Base-by-base conservation (phyloP, 2,113 vertebrate genomes). In the Barbus barbus region DNA sequence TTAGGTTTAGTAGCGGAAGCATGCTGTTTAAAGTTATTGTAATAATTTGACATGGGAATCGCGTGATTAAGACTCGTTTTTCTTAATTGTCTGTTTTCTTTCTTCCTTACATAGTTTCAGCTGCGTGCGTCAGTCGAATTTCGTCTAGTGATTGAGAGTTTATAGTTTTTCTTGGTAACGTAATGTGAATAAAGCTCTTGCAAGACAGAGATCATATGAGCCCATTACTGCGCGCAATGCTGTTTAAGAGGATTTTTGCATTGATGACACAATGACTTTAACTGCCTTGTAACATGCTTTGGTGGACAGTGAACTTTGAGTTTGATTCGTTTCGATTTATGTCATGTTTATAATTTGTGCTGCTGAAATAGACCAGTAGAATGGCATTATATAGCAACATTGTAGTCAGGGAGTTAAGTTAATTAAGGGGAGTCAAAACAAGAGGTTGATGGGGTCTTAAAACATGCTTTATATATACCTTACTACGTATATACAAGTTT, bases 241-340 rank as follows among this genome's bases (percentile, higher is more conserved):
- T 78, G 16, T 60, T 33, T 78, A 61, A 14, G 33, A 60, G 76
- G 76, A 78, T 78, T 78, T n/a, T 60, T 61, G n/a, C 33, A 61
- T 18, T 9, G 44, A 74, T 78, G 53, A 8, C 51, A 60, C 53
- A 60, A 9, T 78, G 76, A 78, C 76, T 78, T 26, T 78, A 61
- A 61, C 76, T 77, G 11, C 48, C 18, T 36, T 61, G 76, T 24
- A 78, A 22, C 31, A 26, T 61, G 76, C 33, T 26, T 69, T 69
- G 9, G 65, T 5, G 65, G 18, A 1, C 7, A 22, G 7, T 71
- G 38, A 33, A 9, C 9, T 53, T 33, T 76, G 48, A 18, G 5
- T 33, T 76, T n/a, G 18, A 44, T 56, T 51, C 9, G 18, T 77
- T 77, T 56, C 18, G 4, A 16, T 11, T 18, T 3, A 48, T 51